Conservation (phyloP, 2,113 vertebrate species). For the Rutilus rutilus region DNA sequence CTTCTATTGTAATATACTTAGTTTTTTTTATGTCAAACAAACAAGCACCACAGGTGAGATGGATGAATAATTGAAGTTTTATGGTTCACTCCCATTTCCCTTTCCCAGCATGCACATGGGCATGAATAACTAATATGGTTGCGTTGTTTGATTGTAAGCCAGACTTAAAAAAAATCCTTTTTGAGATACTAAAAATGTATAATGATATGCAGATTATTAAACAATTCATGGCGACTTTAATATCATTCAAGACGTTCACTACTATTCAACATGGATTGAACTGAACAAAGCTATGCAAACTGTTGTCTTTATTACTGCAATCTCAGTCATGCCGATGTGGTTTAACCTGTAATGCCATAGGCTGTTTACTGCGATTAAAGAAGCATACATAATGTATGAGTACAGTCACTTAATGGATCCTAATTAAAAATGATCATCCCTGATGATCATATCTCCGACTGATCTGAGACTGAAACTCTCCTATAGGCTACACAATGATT, state of each 20-base stretch:
- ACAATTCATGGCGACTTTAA: neutral
- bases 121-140: neutral
- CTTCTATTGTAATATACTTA: neutral
- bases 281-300: neutral
- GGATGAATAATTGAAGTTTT: neutral
- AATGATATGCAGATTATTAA: neutral
- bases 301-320: neutral
- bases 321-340: conserved; percentile 23
- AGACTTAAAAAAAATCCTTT: neutral
- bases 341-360: conserved; percentile 13
- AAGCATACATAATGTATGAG: conserved; percentile 29
- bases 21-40: neutral
- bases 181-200: neutral
- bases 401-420: neutral
- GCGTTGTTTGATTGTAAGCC: neutral
- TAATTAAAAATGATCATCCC: conserved; percentile 19
- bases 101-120: neutral
- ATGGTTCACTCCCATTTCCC: neutral
- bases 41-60: neutral
- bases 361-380: conserved; percentile 22
- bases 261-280: neutral
- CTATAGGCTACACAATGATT: neutral
- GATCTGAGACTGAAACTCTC: conserved; percentile 1
- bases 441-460: conserved; percentile 1
- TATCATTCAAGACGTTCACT: neutral